Evolutionary conservation across 1,140 invertebrate genomes (phyloP).

Genomic region (Diabrotica virgifera): DNA sequence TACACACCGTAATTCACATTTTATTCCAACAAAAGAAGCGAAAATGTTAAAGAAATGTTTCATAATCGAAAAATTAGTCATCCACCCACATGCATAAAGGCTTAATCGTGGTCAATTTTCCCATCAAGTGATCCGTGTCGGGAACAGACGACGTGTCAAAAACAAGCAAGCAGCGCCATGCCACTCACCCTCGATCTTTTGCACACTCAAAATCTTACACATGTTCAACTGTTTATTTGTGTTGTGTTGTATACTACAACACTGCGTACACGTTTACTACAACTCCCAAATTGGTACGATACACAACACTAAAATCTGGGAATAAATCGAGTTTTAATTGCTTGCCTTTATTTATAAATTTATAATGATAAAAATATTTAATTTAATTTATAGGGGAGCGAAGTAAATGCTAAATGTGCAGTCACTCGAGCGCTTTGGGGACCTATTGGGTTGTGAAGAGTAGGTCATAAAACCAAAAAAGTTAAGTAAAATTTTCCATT

Average conservation of each 20-base stretch:
- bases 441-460: too few relatives aligned
- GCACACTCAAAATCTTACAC: not conserved
- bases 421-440: too few relatives aligned
- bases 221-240: not conserved
- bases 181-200: not conserved
- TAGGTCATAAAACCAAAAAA: too few relatives aligned
- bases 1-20: not conserved
- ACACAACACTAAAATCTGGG: too few relatives aligned
- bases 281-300: too few relatives aligned
- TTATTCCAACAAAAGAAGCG: not conserved
- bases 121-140: not conserved
- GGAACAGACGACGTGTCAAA: slow-evolving; percentile 1
- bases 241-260: not conserved
- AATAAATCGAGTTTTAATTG: too few relatives aligned
- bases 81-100: not conserved
- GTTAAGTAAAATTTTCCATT: too few relatives aligned
- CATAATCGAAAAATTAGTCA: slow-evolving; percentile 3
- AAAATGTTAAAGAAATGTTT: not conserved
- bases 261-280: too few relatives aligned
- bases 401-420: too few relatives aligned
- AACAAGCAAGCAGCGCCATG: not conserved
- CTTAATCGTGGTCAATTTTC: slow-evolving; percentile 2
- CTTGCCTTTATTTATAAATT: too few relatives aligned
- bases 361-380: too few relatives aligned
- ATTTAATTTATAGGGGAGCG: too few relatives aligned